Conservation (phyloP, 2,797 vertebrate species). For the Dendrocincla tyrannina region DNA sequence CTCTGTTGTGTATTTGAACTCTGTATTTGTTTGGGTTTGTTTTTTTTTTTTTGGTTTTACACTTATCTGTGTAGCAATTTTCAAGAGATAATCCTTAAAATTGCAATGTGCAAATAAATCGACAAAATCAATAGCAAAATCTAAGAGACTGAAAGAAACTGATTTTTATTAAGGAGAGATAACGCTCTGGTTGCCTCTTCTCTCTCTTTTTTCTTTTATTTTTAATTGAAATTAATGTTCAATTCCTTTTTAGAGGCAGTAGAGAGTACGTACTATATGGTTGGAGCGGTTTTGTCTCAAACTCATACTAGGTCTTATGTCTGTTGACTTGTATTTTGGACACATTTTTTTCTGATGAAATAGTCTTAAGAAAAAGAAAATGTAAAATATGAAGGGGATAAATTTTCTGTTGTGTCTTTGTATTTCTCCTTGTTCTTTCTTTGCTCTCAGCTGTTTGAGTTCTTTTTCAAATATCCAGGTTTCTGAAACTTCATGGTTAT, state of each 20-base stretch:
- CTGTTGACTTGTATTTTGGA: background rate
- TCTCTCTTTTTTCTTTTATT: background rate
- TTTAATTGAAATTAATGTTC: background rate
- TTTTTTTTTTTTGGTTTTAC: background rate
- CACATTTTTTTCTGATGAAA: background rate
- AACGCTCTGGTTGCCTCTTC: background rate
- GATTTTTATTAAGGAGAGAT: background rate
- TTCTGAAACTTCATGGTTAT: background rate
- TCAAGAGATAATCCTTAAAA: background rate
- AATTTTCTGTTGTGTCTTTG: background rate
- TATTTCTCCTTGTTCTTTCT: background rate
- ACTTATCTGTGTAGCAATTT: background rate
- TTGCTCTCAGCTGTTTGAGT: background rate
- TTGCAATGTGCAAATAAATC: background rate
- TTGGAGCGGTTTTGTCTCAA: background rate
- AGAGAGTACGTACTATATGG: background rate
- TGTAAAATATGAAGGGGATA: background rate
- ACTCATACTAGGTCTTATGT: background rate
- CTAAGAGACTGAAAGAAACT: background rate
- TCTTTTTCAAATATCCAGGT: background rate
- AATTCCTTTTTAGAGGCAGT: background rate
- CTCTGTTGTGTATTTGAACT: background rate
- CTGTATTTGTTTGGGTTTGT: background rate
- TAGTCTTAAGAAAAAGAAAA: background rate
- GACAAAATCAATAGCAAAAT: background rate